Conservation (phyloP, 2,113 vertebrate species). For the Ceuthmochares aereus region DNA sequence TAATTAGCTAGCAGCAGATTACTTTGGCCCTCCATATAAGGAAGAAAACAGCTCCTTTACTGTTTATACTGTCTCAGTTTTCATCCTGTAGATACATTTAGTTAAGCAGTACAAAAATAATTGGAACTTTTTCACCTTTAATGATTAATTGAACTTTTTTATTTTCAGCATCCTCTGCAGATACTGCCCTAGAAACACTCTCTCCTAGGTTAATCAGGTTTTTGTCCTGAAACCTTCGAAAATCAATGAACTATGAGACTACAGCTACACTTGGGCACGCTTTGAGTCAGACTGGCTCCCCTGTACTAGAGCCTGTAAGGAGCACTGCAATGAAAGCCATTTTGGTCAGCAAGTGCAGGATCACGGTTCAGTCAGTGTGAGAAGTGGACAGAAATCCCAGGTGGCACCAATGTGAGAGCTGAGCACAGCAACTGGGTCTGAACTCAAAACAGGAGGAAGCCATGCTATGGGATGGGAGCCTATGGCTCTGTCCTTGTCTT, state of each 20-base stretch:
- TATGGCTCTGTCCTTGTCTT: not conserved
- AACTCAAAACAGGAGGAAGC: not conserved
- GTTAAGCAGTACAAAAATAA: not conserved
- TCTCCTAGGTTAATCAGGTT: not conserved
- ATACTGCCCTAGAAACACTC: not conserved
- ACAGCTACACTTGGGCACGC: not conserved
- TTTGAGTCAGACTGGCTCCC: not conserved
- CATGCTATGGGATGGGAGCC: not conserved
- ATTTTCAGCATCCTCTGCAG: not conserved
- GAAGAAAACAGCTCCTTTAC: not conserved
- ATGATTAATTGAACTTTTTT: not conserved
- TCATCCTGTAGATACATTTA: not conserved
- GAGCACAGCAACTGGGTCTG: not conserved
- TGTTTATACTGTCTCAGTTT: not conserved
- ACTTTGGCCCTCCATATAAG: not conserved
- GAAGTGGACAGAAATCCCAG: not conserved
- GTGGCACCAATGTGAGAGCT: not conserved
- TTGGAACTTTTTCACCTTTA: not conserved
- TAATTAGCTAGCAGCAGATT: not conserved
- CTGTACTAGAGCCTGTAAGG: too few species aligned
- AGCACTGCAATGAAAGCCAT: not conserved
- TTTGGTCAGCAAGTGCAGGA: not conserved
- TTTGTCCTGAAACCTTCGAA: not conserved
- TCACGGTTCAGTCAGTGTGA: rapidly evolving
- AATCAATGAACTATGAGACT: not conserved